Conservation (phyloP, 2,888 invertebrate genomes). For the Physocephala rufipes region DNA sequence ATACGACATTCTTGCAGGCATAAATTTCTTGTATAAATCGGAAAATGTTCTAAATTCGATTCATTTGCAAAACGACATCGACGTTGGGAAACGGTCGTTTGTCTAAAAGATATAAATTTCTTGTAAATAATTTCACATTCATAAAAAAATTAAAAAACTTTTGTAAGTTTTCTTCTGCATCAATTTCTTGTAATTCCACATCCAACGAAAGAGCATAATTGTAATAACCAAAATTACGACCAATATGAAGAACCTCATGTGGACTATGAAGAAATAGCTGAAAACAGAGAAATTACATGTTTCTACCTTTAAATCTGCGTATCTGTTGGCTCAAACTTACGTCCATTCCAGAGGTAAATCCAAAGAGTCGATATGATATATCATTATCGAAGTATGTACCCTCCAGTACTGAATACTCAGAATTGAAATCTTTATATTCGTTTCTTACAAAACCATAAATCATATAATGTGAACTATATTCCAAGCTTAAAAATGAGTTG, state of each 20-base stretch:
- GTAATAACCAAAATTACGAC: slow-evolving; percentile 43
- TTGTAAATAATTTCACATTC: neutral
- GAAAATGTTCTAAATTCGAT: slow-evolving; percentile 62
- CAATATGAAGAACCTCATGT: slow-evolving; percentile 46
- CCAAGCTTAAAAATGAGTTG: slow-evolving; percentile 51
- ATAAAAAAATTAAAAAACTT: slow-evolving; percentile 33
- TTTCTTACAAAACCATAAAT: slow-evolving; percentile 54
- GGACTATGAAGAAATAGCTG: slow-evolving; percentile 46
- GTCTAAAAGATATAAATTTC: slow-evolving; percentile 44
- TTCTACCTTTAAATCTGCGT: neutral
- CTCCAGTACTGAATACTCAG: slow-evolving; percentile 27
- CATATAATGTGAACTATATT: slow-evolving; percentile 55
- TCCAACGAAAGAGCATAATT: slow-evolving; percentile 40
- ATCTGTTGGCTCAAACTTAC: slow-evolving; percentile 28
- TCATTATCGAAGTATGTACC: slow-evolving; percentile 57
- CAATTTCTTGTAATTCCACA: slow-evolving; percentile 39
- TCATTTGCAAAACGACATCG: slow-evolving; percentile 62
- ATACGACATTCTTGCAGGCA: slow-evolving; percentile 64
- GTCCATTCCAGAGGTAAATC: slow-evolving; percentile 50
- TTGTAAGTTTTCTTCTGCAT: slow-evolving; percentile 42
- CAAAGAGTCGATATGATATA: slow-evolving; percentile 54
- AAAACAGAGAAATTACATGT: neutral
- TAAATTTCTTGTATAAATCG: slow-evolving; percentile 60
- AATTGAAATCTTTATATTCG: slow-evolving; percentile 6
- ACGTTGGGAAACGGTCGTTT: slow-evolving; percentile 57